Evolutionary conservation across 2,888 invertebrate species (phyloP), one percentile per base, ranked within the genome.

Genomic region (Vandiemenella viatica): DNA sequence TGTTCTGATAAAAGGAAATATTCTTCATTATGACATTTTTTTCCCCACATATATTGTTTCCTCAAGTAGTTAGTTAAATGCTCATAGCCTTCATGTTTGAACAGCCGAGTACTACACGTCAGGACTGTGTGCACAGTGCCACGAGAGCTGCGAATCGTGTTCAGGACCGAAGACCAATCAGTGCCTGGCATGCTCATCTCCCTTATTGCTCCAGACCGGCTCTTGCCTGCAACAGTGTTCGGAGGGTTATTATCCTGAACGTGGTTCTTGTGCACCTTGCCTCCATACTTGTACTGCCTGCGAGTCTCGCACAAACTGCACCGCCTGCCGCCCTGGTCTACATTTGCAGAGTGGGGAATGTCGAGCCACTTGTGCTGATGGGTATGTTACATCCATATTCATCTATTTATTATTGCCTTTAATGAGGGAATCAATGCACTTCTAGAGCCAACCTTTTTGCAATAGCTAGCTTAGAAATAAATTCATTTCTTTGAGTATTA

Each of bases 271-370:
- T 61, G 75, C 80, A 32, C 81, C 80, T 3, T 91, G 91, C 61
- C 68, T 85, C 56, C 83, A 85, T 63, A 83, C 85, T 3, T 89
- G 88, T 64, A 72, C 77, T 0, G 76, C 78, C 44, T 89, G 88
- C 64, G 78, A 79, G 4, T 82, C 86, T 1, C 75, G 85, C 46
- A 73, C 82, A 49, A 86, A 87, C 64, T 90, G 89, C 62, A 86
- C 85, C 0, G 71, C 78, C 19, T 90, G 90, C 62, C 74, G 76
- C n/a, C 75, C 77, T 46, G 79, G 84, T 1, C 68, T 88, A 57
- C 77, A 84, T 58, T 68, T 90, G 45, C 86, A 89, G 66, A 84
- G 83, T 53, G 88, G 88, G 22, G 82, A 84, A 53, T 90, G 90
- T 63, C 72, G 82, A 49, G 80, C 85, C 1, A 75, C 83, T 2